A percentile compares a stretch with the other conserved stretches of the same genome.
These are phyloP conservation scores for Lasioglossum villosulum DNA, from an alignment of 2,888 invertebrate genomes.

Conservation along the genomic window DNA sequence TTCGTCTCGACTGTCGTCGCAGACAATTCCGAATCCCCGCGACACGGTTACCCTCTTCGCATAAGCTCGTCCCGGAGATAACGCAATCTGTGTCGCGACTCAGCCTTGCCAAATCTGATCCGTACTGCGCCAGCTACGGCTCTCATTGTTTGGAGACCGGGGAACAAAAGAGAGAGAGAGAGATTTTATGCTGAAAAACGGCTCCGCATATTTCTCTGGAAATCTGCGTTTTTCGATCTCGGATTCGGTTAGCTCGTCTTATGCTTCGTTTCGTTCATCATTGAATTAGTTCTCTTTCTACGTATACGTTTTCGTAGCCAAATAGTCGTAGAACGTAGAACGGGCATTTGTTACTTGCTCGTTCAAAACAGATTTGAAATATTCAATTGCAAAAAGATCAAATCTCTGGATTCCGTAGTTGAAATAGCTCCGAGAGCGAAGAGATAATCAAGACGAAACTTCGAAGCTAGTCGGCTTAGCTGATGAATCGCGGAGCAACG, in stretches of 20 bases:
- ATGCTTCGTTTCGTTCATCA: neutral
- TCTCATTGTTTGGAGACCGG: neutral
- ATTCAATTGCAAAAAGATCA: neutral
- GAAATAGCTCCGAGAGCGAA: neutral
- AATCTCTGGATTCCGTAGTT: neutral
- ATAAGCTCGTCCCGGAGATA: conserved; percentile 1
- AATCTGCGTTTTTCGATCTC: neutral
- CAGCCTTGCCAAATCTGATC: neutral
- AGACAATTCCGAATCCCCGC: conserved; percentile 11
- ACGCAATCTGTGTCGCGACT: conserved; percentile 17
- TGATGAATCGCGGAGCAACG: neutral
- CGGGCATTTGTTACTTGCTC: neutral
- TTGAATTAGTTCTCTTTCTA: neutral
- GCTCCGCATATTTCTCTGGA: neutral
- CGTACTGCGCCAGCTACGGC: neutral
- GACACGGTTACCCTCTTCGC: neutral
- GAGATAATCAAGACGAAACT: neutral
- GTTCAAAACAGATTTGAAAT: neutral
- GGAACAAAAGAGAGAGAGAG: neutral
- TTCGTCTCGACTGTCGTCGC: conserved; percentile 3
- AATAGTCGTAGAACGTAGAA: neutral
- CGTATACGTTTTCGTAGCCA: neutral
- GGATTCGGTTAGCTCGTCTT: neutral
- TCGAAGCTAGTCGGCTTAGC: neutral
- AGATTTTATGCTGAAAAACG: neutral